Evolutionary conservation across 2,797 vertebrate genomes (phyloP).

Genomic region (Rhinichthys osculus): DNA sequence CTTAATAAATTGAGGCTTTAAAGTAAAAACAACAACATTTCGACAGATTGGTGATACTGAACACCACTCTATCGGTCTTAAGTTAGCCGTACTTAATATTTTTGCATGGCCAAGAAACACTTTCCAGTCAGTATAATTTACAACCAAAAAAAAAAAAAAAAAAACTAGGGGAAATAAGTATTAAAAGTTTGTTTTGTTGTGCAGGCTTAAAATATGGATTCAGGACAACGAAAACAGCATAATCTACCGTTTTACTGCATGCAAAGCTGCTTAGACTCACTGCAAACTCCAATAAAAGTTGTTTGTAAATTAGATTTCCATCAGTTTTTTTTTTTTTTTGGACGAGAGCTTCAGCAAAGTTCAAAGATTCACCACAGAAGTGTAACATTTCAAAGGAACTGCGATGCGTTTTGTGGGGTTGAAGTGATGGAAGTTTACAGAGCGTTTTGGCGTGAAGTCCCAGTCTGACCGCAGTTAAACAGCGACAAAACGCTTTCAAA

Average conservation of each 20-base stretch:
- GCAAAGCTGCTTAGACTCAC: not conserved
- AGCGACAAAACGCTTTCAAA: slow-evolving; percentile 72
- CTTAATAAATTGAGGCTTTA: not conserved
- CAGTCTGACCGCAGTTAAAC: slow-evolving; percentile 68
- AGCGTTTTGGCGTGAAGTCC: slow-evolving; percentile 70
- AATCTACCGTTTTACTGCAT: not conserved
- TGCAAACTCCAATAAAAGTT: slow-evolving; percentile 5
- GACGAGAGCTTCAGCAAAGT: slow-evolving; percentile 57
- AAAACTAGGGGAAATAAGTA: not conserved
- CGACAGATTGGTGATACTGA: not conserved
- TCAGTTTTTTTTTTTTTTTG: not conserved
- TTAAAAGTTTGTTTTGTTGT: not conserved
- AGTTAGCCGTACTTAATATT: no score
- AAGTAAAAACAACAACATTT: not conserved
- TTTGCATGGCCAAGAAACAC: not conserved
- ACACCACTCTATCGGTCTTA: not conserved
- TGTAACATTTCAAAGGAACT: slow-evolving; percentile 70
- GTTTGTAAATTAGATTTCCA: slow-evolving; percentile 26
- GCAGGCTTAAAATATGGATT: not conserved
- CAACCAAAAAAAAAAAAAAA: no score
- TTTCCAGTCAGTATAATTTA: not conserved
- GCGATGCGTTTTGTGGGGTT: slow-evolving; percentile 59
- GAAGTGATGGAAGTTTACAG: slow-evolving; percentile 72
- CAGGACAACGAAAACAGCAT: not conserved
- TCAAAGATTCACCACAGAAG: slow-evolving; percentile 71